phyloP scores from a whole-genome alignment of 2,797 vertebrate species.

The Pempheris klunzingeri region DNA sequence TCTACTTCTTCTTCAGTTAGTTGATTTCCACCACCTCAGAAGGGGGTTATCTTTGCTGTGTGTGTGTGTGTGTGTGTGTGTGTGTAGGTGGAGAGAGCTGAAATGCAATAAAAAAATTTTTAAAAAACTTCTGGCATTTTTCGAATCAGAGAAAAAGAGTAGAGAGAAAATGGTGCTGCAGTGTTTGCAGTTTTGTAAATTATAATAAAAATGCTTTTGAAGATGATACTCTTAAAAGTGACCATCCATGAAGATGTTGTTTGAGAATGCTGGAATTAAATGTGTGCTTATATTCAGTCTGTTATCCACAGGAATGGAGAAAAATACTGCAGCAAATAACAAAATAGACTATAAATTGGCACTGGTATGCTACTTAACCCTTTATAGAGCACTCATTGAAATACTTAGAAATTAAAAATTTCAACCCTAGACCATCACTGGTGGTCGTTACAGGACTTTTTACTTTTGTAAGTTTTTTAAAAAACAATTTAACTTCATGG shows the following conservation, averaged over 20 bases:
- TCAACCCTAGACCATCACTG: too few relatives aligned
- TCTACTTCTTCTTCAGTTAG: conserved; percentile 30
- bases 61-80: conserved; percentile 9
- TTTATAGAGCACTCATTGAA: too few relatives aligned
- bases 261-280: background rate
- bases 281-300: background rate
- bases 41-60: conserved; percentile 27
- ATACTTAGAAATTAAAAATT: too few relatives aligned
- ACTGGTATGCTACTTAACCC: background rate
- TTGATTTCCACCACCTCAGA: conserved; percentile 31
- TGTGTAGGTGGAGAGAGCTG: conserved; percentile 18
- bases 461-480: too few relatives aligned
- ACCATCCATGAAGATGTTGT: background rate
- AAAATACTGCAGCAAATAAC: background rate
- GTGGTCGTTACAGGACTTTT: too few relatives aligned
- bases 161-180: background rate
- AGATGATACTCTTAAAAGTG: background rate
- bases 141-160: too few relatives aligned
- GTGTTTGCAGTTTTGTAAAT: conserved; percentile 8
- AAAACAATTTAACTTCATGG: too few relatives aligned
- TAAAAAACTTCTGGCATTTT: too few relatives aligned
- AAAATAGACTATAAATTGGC: background rate
- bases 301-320: background rate
- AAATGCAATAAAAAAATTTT: conserved; percentile 14
- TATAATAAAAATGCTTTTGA: conserved; percentile 8